Evolutionary conservation across 2,888 invertebrate species (phyloP).

Genomic region (Andrena marginata): DNA sequence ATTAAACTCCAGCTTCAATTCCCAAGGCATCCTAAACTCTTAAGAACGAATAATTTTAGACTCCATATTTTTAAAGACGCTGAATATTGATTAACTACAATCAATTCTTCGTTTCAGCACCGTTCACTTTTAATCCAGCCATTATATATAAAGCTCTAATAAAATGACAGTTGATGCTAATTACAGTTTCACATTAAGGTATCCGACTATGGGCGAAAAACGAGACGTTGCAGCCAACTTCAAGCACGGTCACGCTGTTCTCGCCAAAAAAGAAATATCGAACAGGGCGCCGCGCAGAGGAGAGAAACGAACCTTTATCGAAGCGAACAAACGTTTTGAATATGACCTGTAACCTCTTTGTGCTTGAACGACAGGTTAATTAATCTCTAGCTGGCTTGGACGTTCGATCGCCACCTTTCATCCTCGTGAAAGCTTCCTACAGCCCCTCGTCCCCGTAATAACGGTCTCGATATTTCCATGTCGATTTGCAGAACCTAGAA

Average conservation of each 20-base stretch:
- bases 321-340: conserved; percentile 54
- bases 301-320: conserved; percentile 46
- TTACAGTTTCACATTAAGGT: conserved; percentile 18
- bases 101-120: background rate
- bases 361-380: conserved; percentile 72
- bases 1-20: conserved; percentile 32
- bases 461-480: conserved; percentile 38
- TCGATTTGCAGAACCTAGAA: conserved; percentile 29
- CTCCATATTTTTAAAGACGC: background rate
- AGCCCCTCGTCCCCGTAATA: conserved; percentile 44
- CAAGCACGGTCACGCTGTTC: background rate
- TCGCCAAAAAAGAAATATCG: conserved; percentile 29
- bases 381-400: conserved; percentile 61
- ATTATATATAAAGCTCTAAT: background rate
- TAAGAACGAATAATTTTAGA: background rate
- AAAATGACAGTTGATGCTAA: background rate
- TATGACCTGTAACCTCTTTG: conserved; percentile 61
- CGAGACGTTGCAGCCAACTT: background rate
- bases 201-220: background rate
- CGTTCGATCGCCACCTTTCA: conserved; percentile 56
- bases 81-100: background rate
- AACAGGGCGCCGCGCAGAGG: conserved; percentile 4
- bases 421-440: conserved; percentile 41
- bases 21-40: conserved; percentile 21
- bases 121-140: background rate